Percentiles rank a stretch among this genome's conserved stretches.
These are phyloP conservation scores for Latrodectus elegans DNA, from an alignment of 2,888 invertebrate species.

Conservation along the genomic window DNA sequence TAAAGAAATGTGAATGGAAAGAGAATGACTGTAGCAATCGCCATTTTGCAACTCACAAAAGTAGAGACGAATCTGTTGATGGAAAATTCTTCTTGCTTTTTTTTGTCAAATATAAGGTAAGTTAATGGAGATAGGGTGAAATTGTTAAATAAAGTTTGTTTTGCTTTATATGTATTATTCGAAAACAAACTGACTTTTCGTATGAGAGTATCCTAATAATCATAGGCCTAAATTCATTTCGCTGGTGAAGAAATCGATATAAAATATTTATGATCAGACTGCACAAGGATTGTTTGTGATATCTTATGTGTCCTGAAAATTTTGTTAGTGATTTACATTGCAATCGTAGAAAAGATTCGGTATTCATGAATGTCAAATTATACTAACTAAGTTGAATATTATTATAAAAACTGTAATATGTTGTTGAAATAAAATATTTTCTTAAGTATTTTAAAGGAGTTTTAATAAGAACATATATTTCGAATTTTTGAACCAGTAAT, in stretches of 20 bases:
- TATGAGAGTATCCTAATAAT: not conserved
- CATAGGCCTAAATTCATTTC: conserved; percentile 49
- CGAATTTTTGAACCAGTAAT: too few species aligned
- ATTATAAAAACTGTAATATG: too few species aligned
- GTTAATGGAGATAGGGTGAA: conserved; percentile 12
- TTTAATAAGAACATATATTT: too few species aligned
- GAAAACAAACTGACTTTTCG: not conserved
- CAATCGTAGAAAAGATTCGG: too few species aligned
- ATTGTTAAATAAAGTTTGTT: conserved; percentile 5
- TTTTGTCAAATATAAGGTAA: conserved; percentile 54
- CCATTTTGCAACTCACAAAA: conserved; percentile 62
- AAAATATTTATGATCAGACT: too few species aligned
- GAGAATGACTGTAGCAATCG: conserved; percentile 66
- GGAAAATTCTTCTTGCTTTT: conserved; percentile 56
- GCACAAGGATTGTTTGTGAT: too few species aligned
- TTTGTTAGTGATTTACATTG: too few species aligned
- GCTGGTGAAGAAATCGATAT: not conserved
- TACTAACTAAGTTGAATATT: too few species aligned
- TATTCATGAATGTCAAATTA: too few species aligned
- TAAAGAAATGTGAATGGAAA: conserved; percentile 65
- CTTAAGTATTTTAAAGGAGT: too few species aligned
- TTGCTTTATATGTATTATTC: not conserved
- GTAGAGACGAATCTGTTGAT: conserved; percentile 47
- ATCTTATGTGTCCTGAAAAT: too few species aligned
- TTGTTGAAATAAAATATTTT: too few species aligned